Evolutionary conservation across 2,888 invertebrate genomes (phyloP).

Genomic region (Crocallis elinguaria): DNA sequence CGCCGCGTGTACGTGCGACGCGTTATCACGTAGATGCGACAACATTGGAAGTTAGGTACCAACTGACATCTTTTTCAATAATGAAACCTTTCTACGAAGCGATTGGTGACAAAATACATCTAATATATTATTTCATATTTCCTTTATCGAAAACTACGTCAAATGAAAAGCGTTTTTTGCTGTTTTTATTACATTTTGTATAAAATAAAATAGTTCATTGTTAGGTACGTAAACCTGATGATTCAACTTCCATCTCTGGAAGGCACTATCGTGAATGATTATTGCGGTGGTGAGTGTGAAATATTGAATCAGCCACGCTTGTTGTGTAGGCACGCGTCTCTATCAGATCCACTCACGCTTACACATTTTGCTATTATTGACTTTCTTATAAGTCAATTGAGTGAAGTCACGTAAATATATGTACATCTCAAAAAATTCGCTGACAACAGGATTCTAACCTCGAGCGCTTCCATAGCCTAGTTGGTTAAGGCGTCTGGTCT

Average conservation of each 20-base stretch:
- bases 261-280: conserved; percentile 72
- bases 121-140: conserved; percentile 9
- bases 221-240: conserved; percentile 36
- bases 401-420: no score
- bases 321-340: conserved; percentile 66
- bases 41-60: conserved; percentile 13
- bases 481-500: no score
- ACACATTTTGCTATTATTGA: conserved; percentile 45
- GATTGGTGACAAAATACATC: conserved; percentile 18
- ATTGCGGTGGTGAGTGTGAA: conserved; percentile 75
- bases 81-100: conserved; percentile 22
- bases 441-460: no score
- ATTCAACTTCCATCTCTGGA: conserved; percentile 66
- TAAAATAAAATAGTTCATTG: conserved; percentile 6
- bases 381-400: conserved; percentile 6
- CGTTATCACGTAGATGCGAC: conserved; percentile 34
- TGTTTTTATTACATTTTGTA: conserved; percentile 1
- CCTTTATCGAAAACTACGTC: conserved; percentile 17
- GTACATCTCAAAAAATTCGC: no score
- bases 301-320: conserved; percentile 74
- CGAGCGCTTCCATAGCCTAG: no score
- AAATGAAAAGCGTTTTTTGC: conserved; percentile 20
- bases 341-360: conserved; percentile 55
- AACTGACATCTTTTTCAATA: conserved; percentile 21
- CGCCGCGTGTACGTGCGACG: conserved; percentile 32